Evolutionary conservation across 2,113 vertebrate genomes (phyloP), one percentile per base, ranked within the genome.

Genomic region (Pseudorectes ferrugineus): DNA sequence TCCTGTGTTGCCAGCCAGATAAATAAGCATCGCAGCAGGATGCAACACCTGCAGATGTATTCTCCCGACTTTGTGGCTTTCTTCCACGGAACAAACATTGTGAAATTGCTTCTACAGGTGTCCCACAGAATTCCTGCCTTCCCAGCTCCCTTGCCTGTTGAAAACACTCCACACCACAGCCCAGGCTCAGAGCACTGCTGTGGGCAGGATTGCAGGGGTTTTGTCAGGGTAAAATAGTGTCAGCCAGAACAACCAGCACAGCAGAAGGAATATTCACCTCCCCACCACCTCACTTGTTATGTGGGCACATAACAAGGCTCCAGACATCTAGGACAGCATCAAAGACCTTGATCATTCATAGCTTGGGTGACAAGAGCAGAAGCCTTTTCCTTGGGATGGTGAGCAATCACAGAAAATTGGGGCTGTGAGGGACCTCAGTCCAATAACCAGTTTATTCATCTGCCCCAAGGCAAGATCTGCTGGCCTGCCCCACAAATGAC

Each of bases 221-320:
- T 70, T 70, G 6, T 52, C 17, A 24, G 4, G 16, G 31, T 29
- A 19, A 67, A 75, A 25, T 3, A 23, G 42, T 9, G 22, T 35
- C 38, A 66, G 29, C 7, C 24, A 8, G 29, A 23, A 19, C n/a
- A 68, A 29, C 5, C 7, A 46, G 23, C 49, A 40, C 33, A 19
- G 36, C 74, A 92, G 70, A 17, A 71, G 38, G 21, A 49, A 25
- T 5, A 10, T 81, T 85, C 28, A 29, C 21, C 29, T 78, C 14
- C 55, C 5, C 21, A 8, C 18, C 18, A 6, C n/a, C 23, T 23
- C 20, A 17, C 3, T 59, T 13, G 0, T 29, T 62, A 29, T 3
- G 6, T 14, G 63, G 36, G 21, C 28, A 68, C 21, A 13, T 1
- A n/a, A 24, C 8, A 40, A 46, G 14, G 19, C 36, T 70, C 63